Base-by-base conservation (phyloP, 2,113 vertebrate species). In the Tichodroma muraria region DNA sequence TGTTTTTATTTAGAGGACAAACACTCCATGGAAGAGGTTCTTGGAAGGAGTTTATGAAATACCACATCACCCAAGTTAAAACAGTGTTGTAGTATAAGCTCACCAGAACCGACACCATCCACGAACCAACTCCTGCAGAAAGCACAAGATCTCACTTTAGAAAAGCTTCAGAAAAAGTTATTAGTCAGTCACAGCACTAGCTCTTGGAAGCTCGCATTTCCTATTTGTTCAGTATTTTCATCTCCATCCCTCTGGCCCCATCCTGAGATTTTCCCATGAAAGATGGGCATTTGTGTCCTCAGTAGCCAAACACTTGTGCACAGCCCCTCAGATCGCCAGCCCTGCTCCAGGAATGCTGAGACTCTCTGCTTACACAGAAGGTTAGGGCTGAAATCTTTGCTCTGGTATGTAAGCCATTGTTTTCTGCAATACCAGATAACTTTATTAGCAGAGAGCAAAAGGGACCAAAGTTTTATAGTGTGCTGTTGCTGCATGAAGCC, bases 11-110 rank as follows among this genome's bases (percentile, higher is more conserved):
- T 27, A 97, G 80, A 2, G 98, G 98, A 85, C 99, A 99, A 21
- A 80, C 21, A 8, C 97, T 98, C 99, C 99, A 99, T 13, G 99
- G 99, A 89, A 99, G 96, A 1, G 99, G 99, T 44, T 98, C 57
- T 94, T 98, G 98, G 95, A 99, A 99, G 57, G 98, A 99, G 92
- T 99, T 98, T 81, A 98, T 97, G 42, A 99, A 96, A 95, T 98
- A 99, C 99, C 99, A 99, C 64, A 99, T 95, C 63, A 99, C 98
- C 99, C 98, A 99, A 44, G 97, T 96, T 75, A 99, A 77, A 93
- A 99, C 97, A 0, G 97, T 98, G 91, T 98, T 99, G 95, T 99
- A 99, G 96, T 98, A 99, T n/a, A 98, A 53, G 84, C 90, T 66
- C 84, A 99, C 96, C 88, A 98, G 88, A 80, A 98, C 94, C 0